A percentile compares a stretch with the other conserved stretches of the same genome.
These are phyloP conservation scores for Pelusios castaneus DNA, from an alignment of 2,113 vertebrate species.

Conservation along the genomic window DNA sequence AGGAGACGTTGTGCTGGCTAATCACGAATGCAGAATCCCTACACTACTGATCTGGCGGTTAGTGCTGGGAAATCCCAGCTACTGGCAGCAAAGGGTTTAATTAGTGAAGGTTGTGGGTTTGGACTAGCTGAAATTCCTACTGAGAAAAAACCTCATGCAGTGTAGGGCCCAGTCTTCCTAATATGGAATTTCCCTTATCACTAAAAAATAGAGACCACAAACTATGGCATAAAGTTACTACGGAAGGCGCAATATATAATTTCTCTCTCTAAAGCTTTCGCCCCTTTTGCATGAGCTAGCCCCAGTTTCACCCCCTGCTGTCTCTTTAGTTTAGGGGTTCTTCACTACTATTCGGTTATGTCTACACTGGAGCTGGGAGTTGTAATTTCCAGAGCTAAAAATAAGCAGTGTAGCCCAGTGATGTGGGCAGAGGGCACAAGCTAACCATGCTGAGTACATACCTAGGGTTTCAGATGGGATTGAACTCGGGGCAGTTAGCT, in stretches of 20 bases:
- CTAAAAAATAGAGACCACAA: background rate
- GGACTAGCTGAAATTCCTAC: background rate
- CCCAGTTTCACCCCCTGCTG: background rate
- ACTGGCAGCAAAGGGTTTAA: background rate
- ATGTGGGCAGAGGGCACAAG: background rate
- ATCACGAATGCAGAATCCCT: background rate
- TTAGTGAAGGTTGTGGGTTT: background rate
- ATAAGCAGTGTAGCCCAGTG: background rate
- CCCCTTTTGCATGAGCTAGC: background rate
- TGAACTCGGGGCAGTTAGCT: background rate
- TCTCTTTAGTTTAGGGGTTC: background rate
- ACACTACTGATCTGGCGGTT: background rate
- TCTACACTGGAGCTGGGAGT: background rate
- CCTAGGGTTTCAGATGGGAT: background rate
- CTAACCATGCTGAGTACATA: background rate
- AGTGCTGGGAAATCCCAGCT: background rate
- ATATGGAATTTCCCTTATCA: background rate
- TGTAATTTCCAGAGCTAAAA: background rate
- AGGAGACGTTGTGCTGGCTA: background rate
- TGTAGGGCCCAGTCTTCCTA: fast-evolving
- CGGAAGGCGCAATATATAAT: background rate
- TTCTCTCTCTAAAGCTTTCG: background rate
- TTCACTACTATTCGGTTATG: background rate
- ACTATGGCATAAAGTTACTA: background rate
- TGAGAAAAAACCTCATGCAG: background rate